Percentiles rank a stretch among this genome's conserved stretches.
Conservation (phyloP, 2,888 invertebrate species). For the Cephus nigrinus region DNA sequence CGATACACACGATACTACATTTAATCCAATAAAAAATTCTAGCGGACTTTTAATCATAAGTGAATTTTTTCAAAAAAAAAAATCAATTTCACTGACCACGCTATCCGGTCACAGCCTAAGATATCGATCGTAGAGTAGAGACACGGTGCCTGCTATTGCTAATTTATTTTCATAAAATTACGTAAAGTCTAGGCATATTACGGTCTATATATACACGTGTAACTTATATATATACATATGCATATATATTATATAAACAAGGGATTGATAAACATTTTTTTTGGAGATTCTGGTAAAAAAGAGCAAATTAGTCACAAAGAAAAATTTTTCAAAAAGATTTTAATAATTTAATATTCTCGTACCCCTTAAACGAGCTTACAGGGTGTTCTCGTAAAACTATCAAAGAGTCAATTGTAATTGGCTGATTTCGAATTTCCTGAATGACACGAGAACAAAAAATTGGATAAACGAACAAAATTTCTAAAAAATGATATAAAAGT, state of each 20-base stretch:
- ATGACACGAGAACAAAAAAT: background rate
- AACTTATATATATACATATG: conserved; percentile 3
- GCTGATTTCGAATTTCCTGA: background rate
- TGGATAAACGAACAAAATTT: background rate
- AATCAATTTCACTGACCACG: conserved; percentile 8
- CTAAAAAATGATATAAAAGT: background rate
- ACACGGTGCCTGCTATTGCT: conserved; percentile 37
- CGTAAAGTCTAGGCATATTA: conserved; percentile 11
- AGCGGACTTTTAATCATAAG: background rate
- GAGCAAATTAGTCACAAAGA: background rate
- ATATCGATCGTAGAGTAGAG: conserved; percentile 15
- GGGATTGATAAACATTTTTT: background rate
- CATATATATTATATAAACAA: background rate
- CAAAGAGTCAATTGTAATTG: background rate
- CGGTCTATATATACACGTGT: conserved; percentile 11
- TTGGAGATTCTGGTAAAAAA: background rate
- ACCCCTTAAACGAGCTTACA: background rate
- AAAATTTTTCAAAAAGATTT: background rate
- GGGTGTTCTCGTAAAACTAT: background rate
- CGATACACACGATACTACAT: background rate
- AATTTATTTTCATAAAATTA: conserved; percentile 50
- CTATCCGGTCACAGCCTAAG: conserved; percentile 9
- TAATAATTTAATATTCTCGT: background rate
- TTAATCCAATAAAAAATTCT: too few relatives aligned
- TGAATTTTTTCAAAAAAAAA: conserved; percentile 1